A percentile compares a stretch with the other conserved stretches of the same genome.
phyloP scores from a whole-genome alignment of 1,140 invertebrate species.

The Ganaspis sp. region DNA sequence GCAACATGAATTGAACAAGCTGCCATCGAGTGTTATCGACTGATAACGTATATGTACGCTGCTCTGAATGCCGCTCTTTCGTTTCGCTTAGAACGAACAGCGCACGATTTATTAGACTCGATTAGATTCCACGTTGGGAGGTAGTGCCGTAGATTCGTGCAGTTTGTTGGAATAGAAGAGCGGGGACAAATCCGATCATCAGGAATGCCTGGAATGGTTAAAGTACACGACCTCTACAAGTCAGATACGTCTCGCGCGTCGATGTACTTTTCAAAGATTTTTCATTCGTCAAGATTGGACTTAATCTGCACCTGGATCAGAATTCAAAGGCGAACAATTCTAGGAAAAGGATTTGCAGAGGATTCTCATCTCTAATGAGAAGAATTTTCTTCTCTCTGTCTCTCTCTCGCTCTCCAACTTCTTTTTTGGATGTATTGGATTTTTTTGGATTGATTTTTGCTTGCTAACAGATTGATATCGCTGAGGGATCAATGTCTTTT shows the following conservation, averaged over 20 bases:
- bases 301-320: conserved; percentile 6
- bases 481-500: conserved; percentile 42
- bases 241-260: conserved; percentile 35
- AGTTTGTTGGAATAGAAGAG: conserved; percentile 3
- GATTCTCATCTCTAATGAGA: no score
- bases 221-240: conserved; percentile 8
- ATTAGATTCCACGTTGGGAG: conserved; percentile 6
- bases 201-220: conserved; percentile 44
- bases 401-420: no score
- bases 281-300: conserved; percentile 20
- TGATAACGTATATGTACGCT: background rate
- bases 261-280: conserved; percentile 30
- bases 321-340: no score
- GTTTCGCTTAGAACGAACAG: conserved; percentile 33
- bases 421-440: no score
- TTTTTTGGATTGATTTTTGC: no score
- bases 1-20: conserved; percentile 1
- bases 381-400: no score
- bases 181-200: conserved; percentile 50
- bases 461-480: conserved; percentile 45
- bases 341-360: no score
- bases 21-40: conserved; percentile 20
- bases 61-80: conserved; percentile 24
- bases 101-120: conserved; percentile 22
- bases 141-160: background rate